phyloP scores from a whole-genome alignment of 2,113 vertebrate genomes.

The Pyrgilauda ruficollis region DNA sequence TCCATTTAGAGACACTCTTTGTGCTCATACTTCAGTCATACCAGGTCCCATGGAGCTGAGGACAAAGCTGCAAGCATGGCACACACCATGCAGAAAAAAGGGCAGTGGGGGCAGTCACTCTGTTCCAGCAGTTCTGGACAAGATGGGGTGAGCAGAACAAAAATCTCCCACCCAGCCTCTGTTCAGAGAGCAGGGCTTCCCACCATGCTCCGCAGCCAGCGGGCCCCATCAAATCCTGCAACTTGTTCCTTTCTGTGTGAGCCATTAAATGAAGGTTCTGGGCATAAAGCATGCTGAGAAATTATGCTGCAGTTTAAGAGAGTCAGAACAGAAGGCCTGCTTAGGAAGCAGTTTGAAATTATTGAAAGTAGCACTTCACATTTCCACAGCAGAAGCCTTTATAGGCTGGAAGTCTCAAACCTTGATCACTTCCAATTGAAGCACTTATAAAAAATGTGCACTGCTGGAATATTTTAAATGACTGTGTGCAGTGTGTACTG shows the following conservation, averaged over 20 bases:
- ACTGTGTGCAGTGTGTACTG: conserved; percentile 63
- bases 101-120: background rate
- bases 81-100: background rate
- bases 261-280: conserved; percentile 3
- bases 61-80: background rate
- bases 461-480: conserved; percentile 69
- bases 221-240: background rate
- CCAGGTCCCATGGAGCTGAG: background rate
- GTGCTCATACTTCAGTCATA: background rate
- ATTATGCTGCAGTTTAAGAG: conserved; percentile 18
- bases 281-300: conserved; percentile 10
- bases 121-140: background rate
- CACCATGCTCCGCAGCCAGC: background rate
- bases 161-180: background rate
- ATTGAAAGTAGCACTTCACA: conserved; percentile 60
- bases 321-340: conserved; percentile 21
- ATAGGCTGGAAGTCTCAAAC: conserved; percentile 57
- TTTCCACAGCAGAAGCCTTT: conserved; percentile 60
- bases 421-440: conserved; percentile 64
- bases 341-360: conserved; percentile 61
- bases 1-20: background rate
- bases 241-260: background rate
- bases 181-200: background rate
- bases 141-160: background rate
- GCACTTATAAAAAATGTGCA: conserved; percentile 63